Evolutionary conservation across 2,888 invertebrate species (phyloP), one percentile per base, ranked within the genome.

Genomic region (Metacarcinus magister): DNA sequence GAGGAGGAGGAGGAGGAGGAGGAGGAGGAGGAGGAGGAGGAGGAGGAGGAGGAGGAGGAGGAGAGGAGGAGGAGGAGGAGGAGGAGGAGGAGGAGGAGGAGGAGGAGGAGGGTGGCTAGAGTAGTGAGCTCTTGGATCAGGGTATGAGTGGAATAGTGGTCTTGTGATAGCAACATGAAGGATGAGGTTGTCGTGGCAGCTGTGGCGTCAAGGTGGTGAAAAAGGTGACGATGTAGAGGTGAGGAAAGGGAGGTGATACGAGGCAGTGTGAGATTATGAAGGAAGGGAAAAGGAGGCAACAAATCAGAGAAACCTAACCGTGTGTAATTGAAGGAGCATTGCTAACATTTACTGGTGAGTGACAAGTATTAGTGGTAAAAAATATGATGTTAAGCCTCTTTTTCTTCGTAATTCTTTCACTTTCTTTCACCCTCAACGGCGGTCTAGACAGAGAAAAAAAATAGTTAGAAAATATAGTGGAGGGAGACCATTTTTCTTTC

Each of bases 1-100:
- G 75, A 75, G 75, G 75, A 75, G 75, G 75, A 75, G 75, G 75
- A 75, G 75, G n/a, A 75, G 75, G 0, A 75, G 75, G 75, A 75
- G 54, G 10, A 54, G 54, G 54, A 32, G 82, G 28, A n/a, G 4
- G 32, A 28, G 28, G 13, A 28, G 82, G 82, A 82, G 28, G 82
- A 82, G 28, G 82, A 82, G 82, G n/a, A 82, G 16, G 8, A 82
- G 8, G 4, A 28, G 28, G 28, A 4, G 75, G 75, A 75, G 2
- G 28, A 75, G 28, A 28, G 75, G 28, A n/a, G 2, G 28, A 28
- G 28, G 10, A 28, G 75, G 75, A 75, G 28, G 75, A 75, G 28
- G 75, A 75, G 75, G n/a, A 75, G 75, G 28, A 75, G 75, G 28
- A 75, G 75, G 75, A 75, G 82, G 28, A 82, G 28, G 82, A 82